These are phyloP conservation scores for Neolamprologus hecqui DNA, from an alignment of 2,113 vertebrate species.

Conservation along the genomic window DNA sequence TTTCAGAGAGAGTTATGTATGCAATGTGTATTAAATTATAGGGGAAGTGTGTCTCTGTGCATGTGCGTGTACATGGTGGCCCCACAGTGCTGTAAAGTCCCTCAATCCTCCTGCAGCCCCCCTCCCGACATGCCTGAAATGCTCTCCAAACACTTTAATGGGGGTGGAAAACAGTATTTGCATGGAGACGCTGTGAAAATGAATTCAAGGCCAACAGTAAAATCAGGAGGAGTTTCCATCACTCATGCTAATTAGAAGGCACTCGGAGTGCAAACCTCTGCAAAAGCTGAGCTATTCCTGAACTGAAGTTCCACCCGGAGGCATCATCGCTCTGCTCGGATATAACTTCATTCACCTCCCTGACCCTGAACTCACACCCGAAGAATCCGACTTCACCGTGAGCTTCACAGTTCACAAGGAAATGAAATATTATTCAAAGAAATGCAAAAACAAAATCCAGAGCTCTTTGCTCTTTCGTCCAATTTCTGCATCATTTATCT, in stretches of 20 bases:
- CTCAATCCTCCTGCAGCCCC: background rate
- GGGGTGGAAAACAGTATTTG: background rate
- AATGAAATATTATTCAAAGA: background rate
- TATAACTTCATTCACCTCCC: background rate
- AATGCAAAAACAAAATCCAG: background rate
- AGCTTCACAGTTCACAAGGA: background rate
- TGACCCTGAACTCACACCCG: background rate
- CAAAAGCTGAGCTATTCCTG: background rate
- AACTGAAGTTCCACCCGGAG: background rate
- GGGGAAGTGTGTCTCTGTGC: background rate
- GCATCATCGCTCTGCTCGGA: background rate
- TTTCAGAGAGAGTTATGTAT: background rate
- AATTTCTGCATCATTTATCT: background rate
- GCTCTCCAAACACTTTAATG: background rate
- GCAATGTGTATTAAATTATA: background rate
- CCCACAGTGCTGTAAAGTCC: background rate
- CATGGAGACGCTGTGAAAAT: background rate
- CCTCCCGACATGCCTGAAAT: background rate
- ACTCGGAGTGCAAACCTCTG: background rate
- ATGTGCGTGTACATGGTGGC: background rate
- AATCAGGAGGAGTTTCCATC: conserved; percentile 16
- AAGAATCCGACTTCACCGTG: background rate
- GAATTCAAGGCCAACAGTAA: background rate
- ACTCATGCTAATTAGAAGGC: conserved; percentile 27
- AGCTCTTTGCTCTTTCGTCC: background rate